Evolutionary conservation across 2,113 vertebrate genomes (phyloP), one percentile per base, ranked within the genome.

Genomic region (Callithrix jacchus): DNA sequence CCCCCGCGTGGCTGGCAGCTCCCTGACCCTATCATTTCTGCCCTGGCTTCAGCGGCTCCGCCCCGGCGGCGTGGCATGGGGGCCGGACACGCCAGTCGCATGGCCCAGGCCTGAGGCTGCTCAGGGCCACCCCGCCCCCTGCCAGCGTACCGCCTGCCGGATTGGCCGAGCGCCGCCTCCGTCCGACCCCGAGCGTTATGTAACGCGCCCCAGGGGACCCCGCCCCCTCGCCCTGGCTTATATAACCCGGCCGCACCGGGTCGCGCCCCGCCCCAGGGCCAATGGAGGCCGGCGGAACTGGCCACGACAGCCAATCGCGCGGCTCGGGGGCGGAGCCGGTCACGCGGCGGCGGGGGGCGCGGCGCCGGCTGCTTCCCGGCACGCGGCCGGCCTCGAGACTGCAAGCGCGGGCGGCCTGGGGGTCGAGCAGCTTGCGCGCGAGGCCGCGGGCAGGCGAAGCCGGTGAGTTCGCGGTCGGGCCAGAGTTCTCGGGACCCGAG

Each of bases 171-270:
- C 40, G 66, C 79, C 61, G 52, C 91, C 94, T 61, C 12, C 0
- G 27, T 21, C 91, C 56, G 61, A 74, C 27, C 49, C 40, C 35
- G 4, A 23, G 52, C 89, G 56, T 99, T 98, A 94, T 12, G 97
- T 99, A 99, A 99, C 97, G 96, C 94, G 96, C 95, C 14, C 73
- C 0, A 27, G 11, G 3, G 66, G 54, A 58, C 88, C 23, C 87
- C 66, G 56, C 91, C 66, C 70, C 35, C 52, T 32, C 11, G 13
- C 37, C 80, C 23, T 3, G 2, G 5, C 2, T 97, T 96, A 88
- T 3, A 52, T 88, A 96, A 95, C 54, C 47, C 0, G 3, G 20
- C 6, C 49, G 87, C 96, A 61, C 86, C 17, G 6, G 2, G 3
- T 3, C 25, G 10, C 27, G 37, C 2, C 8, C 52, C 58, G 20